Conservation (phyloP, 2,888 invertebrate genomes). For the Cosmia pyralina region DNA sequence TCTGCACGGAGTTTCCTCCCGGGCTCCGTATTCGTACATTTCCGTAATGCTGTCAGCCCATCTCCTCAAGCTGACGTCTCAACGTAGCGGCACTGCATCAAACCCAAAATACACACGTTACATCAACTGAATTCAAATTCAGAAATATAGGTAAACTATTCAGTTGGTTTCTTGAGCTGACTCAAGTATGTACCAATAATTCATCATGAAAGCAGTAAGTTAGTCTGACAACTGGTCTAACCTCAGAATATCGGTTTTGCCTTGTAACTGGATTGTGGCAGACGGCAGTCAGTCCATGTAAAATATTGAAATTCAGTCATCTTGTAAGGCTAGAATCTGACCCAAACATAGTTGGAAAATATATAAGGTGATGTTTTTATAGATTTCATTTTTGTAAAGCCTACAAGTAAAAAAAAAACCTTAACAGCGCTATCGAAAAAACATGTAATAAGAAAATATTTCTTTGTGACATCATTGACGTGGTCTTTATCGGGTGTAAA, state of each 20-base stretch:
- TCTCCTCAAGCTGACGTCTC: conserved; percentile 43
- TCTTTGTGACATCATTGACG: too few species aligned
- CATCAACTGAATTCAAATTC: conserved; percentile 19
- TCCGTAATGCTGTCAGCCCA: conserved; percentile 49
- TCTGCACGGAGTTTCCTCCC: not conserved
- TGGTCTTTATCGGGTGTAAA: too few species aligned
- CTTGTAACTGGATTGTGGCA: not conserved
- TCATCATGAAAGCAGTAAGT: not conserved
- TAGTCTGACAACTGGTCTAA: conserved; percentile 1
- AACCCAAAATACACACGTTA: conserved; percentile 22
- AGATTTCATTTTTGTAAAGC: too few species aligned
- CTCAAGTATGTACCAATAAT: not conserved
- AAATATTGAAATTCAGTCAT: not conserved
- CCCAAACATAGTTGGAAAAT: not conserved
- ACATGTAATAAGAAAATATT: too few species aligned
- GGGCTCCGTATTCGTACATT: conserved; percentile 21
- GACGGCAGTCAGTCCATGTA: not conserved
- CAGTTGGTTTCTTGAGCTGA: not conserved
- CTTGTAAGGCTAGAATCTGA: not conserved
- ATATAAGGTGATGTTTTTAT: too few species aligned
- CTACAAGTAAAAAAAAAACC: too few species aligned
- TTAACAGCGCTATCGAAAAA: too few species aligned
- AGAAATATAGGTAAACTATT: conserved; percentile 15
- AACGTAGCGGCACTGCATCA: conserved; percentile 32
- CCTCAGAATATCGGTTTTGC: not conserved